Evolutionary conservation across 2,888 invertebrate genomes (phyloP), one percentile per base, ranked within the genome.

Genomic region (Leptarthrus brevirostris): DNA sequence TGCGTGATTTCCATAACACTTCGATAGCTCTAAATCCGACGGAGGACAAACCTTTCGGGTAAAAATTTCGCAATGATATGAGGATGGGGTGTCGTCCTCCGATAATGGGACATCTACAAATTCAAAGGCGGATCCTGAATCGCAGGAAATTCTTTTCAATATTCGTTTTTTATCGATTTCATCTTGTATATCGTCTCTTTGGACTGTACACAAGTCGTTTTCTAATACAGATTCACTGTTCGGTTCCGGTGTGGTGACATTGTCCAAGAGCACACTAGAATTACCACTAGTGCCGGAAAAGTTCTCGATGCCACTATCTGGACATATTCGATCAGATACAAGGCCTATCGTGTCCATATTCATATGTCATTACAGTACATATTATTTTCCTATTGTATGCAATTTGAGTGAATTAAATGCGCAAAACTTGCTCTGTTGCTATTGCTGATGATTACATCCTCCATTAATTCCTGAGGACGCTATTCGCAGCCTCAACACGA

Each of bases 1-100:
- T 3, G 81, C 81, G 12, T 79, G 79, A 0, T 77, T 76, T 49
- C 80, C 79, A 61, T 79, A 76, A 47, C 79, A 80, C 24, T 40
- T 53, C 22, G 53, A 14, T 5, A 71, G 20, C 8, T 71, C 71
- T 14, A 71, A 24, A n/a, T 54, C 40, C 18, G 53, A 36, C 8
- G 71, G 71, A 18, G 71, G 71, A 12, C 22, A 54, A 3, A 71
- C 36, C 34, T 71, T 71, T 5, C 54, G 53, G 20, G 12, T 22
- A 6, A 69, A 49, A 10, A 69, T 18, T 5, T 69, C 52, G 8
- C n/a, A 26, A 16, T 24, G 14, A 6, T n/a, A 54, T 1, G 54
- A 14, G 18, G 49, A 52, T 18, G 30, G 49, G 30, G 52, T 22
- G n/a, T 69, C 52, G 10, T 74, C 74, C 10, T 72, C 72, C 12